These are phyloP conservation scores for Acrobasis repandana DNA, from an alignment of 2,888 invertebrate genomes.

Conservation along the genomic window DNA sequence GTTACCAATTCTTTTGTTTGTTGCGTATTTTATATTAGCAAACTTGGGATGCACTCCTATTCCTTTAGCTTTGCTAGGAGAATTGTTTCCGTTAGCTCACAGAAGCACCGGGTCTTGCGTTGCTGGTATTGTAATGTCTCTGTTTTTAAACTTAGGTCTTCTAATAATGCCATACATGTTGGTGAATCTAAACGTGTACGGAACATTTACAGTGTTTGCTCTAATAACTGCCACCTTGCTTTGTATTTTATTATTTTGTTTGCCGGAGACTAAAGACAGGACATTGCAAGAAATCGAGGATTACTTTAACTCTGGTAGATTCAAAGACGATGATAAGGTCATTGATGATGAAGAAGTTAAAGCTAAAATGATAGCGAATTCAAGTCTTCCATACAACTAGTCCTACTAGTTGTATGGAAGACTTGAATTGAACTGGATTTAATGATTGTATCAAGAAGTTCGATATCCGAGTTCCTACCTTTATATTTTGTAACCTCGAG, in stretches of 20 bases:
- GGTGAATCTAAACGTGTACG: slow-evolving; percentile 47
- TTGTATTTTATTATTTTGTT: slow-evolving; percentile 37
- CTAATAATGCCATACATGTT: slow-evolving; percentile 48
- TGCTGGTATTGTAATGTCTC: slow-evolving; percentile 44
- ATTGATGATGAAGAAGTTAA: slow-evolving; percentile 41
- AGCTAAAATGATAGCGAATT: slow-evolving; percentile 20
- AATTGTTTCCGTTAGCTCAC: slow-evolving; percentile 50
- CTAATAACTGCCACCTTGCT: slow-evolving; percentile 37
- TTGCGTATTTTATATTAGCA: slow-evolving; percentile 46
- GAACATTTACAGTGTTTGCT: slow-evolving; percentile 58
- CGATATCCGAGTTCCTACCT: not conserved
- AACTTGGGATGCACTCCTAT: slow-evolving; percentile 56
- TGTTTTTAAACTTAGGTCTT: slow-evolving; percentile 41
- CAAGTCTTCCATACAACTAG: too few species aligned
- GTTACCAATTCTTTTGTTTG: slow-evolving; percentile 42
- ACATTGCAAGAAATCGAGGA: slow-evolving; percentile 47
- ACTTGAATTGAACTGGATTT: not conserved
- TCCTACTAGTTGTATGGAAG: not conserved
- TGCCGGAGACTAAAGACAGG: slow-evolving; percentile 47
- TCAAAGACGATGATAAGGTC: slow-evolving; percentile 26
- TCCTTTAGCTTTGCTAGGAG: slow-evolving; percentile 49
- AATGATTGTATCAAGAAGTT: too few species aligned
- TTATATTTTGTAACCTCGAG: not conserved
- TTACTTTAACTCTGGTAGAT: slow-evolving; percentile 46
- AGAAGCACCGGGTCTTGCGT: slow-evolving; percentile 45